A percentile compares a stretch with the other conserved stretches of the same genome.
Evolutionary conservation across 2,797 vertebrate genomes (phyloP).

Genomic region (Gallirallus australis): DNA sequence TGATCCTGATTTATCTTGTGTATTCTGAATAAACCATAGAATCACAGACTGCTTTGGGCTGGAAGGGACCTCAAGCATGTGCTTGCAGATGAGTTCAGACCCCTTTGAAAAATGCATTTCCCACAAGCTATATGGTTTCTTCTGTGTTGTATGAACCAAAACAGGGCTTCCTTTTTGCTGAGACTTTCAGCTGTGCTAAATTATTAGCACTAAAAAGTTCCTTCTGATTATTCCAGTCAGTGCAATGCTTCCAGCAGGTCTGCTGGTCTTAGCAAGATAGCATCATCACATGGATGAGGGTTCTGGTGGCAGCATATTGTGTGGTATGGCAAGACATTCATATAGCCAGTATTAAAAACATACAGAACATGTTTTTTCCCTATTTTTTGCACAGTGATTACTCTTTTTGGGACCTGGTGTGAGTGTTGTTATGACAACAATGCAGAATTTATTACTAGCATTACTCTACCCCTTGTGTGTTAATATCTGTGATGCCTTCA

Average conservation of each 20-base stretch:
- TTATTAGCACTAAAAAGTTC: not conserved
- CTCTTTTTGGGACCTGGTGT: not conserved
- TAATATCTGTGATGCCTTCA: not conserved
- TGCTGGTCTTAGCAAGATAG: not conserved
- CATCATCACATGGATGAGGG: not conserved
- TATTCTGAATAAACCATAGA: not conserved
- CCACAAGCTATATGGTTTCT: fast-evolving
- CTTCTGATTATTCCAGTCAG: not conserved
- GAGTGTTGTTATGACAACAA: not conserved
- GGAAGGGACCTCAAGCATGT: no score
- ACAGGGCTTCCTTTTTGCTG: not conserved
- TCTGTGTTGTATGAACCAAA: not conserved
- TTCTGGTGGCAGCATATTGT: not conserved
- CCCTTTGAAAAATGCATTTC: not conserved
- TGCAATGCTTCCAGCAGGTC: not conserved
- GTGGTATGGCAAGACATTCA: not conserved
- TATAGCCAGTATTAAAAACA: not conserved
- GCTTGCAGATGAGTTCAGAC: not conserved
- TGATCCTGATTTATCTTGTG: not conserved
- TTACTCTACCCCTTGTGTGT: not conserved
- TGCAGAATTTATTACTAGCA: not conserved
- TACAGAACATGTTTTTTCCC: not conserved
- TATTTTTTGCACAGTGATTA: not conserved
- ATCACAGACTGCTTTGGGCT: no score
- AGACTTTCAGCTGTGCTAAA: not conserved